Conservation (phyloP, 2,113 vertebrate species). For the Mustela nigripes region DNA sequence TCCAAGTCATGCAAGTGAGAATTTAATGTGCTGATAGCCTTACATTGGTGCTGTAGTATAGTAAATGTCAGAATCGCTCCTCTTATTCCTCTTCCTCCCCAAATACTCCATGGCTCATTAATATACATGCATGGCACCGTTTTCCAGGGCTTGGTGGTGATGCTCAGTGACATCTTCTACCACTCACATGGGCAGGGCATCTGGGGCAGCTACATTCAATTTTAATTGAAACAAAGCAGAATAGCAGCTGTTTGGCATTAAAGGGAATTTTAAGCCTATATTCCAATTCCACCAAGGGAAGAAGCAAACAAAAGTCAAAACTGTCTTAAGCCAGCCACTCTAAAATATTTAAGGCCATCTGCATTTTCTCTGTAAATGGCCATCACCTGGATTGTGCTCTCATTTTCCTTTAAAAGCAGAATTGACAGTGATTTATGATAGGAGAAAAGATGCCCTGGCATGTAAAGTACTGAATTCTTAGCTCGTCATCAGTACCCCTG, state of each 20-base stretch:
- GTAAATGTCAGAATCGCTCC: not conserved
- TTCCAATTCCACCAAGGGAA: constrained; percentile 62
- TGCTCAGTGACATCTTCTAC: constrained; percentile 50
- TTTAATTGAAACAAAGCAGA: constrained; percentile 79
- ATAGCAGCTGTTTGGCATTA: constrained; percentile 72
- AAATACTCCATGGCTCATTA: not conserved
- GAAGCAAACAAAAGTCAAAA: constrained; percentile 53
- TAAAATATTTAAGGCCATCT: constrained; percentile 46
- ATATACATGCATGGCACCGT: not conserved
- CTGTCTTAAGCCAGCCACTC: constrained; percentile 51
- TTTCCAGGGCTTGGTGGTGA: not conserved
- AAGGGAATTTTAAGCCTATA: constrained; percentile 59
- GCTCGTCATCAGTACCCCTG: not conserved
- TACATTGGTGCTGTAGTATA: not conserved
- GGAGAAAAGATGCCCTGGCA: constrained; percentile 28
- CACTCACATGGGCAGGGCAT: not conserved
- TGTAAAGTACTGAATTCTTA: constrained; percentile 40
- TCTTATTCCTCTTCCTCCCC: not conserved
- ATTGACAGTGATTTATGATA: constrained; percentile 6
- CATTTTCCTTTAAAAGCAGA: constrained; percentile 58
- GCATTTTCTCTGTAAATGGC: constrained; percentile 9
- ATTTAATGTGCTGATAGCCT: not conserved
- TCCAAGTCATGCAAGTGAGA: not conserved
- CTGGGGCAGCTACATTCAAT: constrained; percentile 56
- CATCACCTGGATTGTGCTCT: constrained; percentile 24